Conservation (phyloP, 1,140 invertebrate species). For the Phocides pigmalion region DNA sequence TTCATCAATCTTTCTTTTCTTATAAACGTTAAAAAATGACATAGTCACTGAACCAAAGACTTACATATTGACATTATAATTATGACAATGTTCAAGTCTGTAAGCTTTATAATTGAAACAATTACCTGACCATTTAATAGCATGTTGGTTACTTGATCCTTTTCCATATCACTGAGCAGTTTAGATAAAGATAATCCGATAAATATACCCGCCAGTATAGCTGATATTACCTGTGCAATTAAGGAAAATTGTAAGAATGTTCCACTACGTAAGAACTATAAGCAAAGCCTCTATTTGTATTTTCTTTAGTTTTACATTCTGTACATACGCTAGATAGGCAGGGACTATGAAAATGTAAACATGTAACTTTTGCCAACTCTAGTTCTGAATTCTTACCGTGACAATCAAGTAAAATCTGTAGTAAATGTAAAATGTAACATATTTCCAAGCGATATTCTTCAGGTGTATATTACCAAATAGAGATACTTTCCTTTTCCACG, state of each 20-base stretch:
- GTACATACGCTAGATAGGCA: background rate
- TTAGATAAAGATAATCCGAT: slow-evolving; percentile 56
- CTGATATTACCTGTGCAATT: slow-evolving; percentile 48
- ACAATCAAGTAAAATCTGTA: slow-evolving; percentile 46
- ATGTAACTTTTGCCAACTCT: no score
- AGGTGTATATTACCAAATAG: slow-evolving; percentile 39
- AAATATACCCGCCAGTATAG: slow-evolving; percentile 51
- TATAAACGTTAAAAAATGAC: no score
- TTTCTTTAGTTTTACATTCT: no score
- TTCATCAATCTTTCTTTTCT: no score
- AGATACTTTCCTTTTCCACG: slow-evolving; percentile 31
- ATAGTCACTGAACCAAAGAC: no score
- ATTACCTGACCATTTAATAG: slow-evolving; percentile 52
- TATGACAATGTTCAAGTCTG: no score
- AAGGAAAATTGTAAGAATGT: no score
- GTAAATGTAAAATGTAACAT: slow-evolving; percentile 46
- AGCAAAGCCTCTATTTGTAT: no score
- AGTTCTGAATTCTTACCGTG: no score
- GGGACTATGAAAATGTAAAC: no score
- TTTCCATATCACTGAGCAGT: slow-evolving; percentile 47
- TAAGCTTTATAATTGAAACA: background rate
- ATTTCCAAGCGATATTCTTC: slow-evolving; percentile 49
- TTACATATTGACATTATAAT: no score
- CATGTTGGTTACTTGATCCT: slow-evolving; percentile 37
- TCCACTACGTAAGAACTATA: no score